phyloP scores from a whole-genome alignment of 2,888 invertebrate genomes.

The Polylopha cassiicola region DNA sequence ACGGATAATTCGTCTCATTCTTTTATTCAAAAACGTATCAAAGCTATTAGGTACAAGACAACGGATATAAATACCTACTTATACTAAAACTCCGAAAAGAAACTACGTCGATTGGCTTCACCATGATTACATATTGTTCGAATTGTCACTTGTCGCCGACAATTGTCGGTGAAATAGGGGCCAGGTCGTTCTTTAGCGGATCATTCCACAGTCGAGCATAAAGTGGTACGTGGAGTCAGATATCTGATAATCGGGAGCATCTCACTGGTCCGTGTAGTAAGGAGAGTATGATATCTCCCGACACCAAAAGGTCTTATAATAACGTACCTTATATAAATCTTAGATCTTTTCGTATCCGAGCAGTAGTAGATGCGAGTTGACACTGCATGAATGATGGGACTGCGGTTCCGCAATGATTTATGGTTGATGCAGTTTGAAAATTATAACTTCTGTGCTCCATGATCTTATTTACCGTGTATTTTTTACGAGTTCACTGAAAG shows the following conservation, averaged over 20 bases:
- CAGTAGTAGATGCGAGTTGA: conserved; percentile 15
- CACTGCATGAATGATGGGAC: conserved; percentile 30
- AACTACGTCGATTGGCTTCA: no score
- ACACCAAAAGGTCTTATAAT: conserved; percentile 3
- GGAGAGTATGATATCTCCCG: not conserved
- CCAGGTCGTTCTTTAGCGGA: no score
- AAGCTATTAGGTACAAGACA: no score
- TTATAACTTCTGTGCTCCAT: conserved; percentile 17
- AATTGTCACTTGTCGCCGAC: no score
- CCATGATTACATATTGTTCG: no score
- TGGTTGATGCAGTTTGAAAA: conserved; percentile 22
- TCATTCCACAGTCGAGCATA: conserved; percentile 29
- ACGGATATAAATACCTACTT: no score
- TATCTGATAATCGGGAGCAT: conserved; percentile 29
- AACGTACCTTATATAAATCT: not conserved
- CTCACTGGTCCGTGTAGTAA: not conserved
- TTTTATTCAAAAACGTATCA: no score
- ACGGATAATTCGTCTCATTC: no score
- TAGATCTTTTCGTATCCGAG: not conserved
- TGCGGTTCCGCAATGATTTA: conserved; percentile 28
- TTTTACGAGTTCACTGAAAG: no score
- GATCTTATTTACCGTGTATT: no score
- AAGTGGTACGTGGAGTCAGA: conserved; percentile 29
- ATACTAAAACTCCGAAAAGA: no score
- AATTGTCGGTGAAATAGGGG: no score